These are phyloP conservation scores for Caprella mutica DNA, from an alignment of 2,888 invertebrate genomes.

Conservation along the genomic window DNA sequence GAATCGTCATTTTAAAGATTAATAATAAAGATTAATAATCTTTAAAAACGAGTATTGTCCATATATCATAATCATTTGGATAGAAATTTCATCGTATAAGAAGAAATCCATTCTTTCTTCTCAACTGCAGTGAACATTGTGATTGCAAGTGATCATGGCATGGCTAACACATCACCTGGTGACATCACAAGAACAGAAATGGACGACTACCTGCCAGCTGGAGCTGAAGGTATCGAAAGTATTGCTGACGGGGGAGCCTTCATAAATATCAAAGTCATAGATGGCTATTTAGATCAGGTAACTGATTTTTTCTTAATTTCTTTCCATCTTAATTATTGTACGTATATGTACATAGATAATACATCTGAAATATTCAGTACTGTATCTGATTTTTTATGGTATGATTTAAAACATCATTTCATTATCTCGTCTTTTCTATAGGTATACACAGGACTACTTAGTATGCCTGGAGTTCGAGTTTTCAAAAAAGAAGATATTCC, in stretches of 20 bases:
- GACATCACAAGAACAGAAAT: slow-evolving; percentile 36
- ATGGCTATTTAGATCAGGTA: slow-evolving; percentile 34
- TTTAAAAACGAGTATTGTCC: no score
- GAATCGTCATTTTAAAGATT: no score
- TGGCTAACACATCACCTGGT: slow-evolving; percentile 38
- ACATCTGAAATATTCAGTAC: no score
- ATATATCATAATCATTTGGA: no score
- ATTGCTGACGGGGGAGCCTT: slow-evolving; percentile 37
- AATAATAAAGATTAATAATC: no score
- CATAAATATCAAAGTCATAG: slow-evolving; percentile 37
- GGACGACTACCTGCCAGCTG: slow-evolving; percentile 35
- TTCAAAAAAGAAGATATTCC: slow-evolving; percentile 43
- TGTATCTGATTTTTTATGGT: no score
- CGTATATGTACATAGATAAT: no score
- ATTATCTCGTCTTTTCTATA: slow-evolving; percentile 22
- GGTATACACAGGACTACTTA: slow-evolving; percentile 36
- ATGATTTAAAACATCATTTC: no score
- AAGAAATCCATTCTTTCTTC: no score
- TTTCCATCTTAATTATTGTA: no score
- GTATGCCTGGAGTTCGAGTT: slow-evolving; percentile 37
- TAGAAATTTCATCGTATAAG: no score
- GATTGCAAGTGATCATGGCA: slow-evolving; percentile 41
- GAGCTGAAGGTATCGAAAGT: slow-evolving; percentile 35
- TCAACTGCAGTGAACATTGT: slow-evolving; percentile 39
- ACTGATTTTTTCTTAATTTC: no score